These are phyloP conservation scores for Pristionchus japonicus DNA, from an alignment of 2,888 invertebrate genomes.

Conservation along the genomic window DNA sequence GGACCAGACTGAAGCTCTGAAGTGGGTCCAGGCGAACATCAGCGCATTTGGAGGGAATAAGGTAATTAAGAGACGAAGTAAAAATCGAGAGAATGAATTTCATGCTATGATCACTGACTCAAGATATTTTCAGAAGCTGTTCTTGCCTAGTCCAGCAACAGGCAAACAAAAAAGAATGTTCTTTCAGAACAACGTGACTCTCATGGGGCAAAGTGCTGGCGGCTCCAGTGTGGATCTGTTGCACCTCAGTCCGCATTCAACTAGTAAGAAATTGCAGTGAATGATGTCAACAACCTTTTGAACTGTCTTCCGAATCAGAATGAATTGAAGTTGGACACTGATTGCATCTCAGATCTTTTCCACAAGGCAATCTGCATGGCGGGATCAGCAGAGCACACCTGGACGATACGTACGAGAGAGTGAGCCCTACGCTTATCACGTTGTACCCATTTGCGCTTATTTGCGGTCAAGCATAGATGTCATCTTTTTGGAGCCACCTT, in stretches of 20 bases:
- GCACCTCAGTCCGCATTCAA: slow-evolving; percentile 33
- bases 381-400: background rate
- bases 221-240: background rate
- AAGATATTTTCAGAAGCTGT: too few species aligned
- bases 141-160: background rate
- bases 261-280: background rate
- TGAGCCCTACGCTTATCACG: too few species aligned
- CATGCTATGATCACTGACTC: too few species aligned
- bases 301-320: background rate
- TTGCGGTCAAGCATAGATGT: too few species aligned
- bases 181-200: background rate
- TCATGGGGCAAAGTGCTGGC: slow-evolving; percentile 14
- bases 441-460: background rate
- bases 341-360: background rate
- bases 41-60: slow-evolving; percentile 11
- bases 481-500: background rate
- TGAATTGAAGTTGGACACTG: background rate
- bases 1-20: slow-evolving; percentile 59
- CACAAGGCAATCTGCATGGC: slow-evolving; percentile 29
- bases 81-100: too few species aligned
- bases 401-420: background rate
- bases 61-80: too few species aligned
- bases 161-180: too few species aligned
- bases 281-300: too few species aligned
- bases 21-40: slow-evolving; percentile 51